Percentiles rank a stretch among this genome's conserved stretches.
Conservation (phyloP, 2,888 invertebrate species). For the Polietes domitor region DNA sequence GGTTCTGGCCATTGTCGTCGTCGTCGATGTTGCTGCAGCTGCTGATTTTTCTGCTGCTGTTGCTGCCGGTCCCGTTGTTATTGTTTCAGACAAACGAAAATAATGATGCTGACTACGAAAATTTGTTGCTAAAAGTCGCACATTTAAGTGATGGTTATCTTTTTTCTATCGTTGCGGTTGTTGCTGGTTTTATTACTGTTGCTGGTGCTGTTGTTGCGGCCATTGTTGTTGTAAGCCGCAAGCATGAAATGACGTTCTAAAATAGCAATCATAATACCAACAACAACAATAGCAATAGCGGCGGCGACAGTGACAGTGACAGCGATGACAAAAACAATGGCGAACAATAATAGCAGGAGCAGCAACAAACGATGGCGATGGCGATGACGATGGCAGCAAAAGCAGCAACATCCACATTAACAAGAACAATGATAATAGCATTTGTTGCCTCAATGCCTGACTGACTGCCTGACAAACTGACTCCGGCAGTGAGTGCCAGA, state of each 20-base stretch:
- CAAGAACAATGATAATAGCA: slow-evolving; percentile 53
- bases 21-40: background rate
- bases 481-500: slow-evolving; percentile 19
- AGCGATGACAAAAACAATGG: slow-evolving; percentile 40
- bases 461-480: slow-evolving; percentile 39
- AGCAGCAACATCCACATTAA: slow-evolving; percentile 40
- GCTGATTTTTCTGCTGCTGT: background rate
- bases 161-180: slow-evolving; percentile 39
- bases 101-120: slow-evolving; percentile 34
- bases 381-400: slow-evolving; percentile 22
- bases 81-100: slow-evolving; percentile 1
- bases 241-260: slow-evolving; percentile 60
- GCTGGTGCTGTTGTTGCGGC: slow-evolving; percentile 53
- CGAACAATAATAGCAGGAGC: slow-evolving; percentile 39
- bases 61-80: background rate
- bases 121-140: slow-evolving; percentile 51
- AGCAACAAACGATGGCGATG: slow-evolving; percentile 18
- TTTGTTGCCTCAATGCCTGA: slow-evolving; percentile 53
- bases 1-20: slow-evolving; percentile 29
- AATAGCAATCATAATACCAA: slow-evolving; percentile 55
- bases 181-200: slow-evolving; percentile 42
- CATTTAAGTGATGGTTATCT: slow-evolving; percentile 63
- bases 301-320: slow-evolving; percentile 26
- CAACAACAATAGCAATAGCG: slow-evolving; percentile 41
- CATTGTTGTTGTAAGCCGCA: slow-evolving; percentile 60